These are phyloP conservation scores for Xestia ashworthii DNA, from an alignment of 2,888 invertebrate species.

Conservation along the genomic window DNA sequence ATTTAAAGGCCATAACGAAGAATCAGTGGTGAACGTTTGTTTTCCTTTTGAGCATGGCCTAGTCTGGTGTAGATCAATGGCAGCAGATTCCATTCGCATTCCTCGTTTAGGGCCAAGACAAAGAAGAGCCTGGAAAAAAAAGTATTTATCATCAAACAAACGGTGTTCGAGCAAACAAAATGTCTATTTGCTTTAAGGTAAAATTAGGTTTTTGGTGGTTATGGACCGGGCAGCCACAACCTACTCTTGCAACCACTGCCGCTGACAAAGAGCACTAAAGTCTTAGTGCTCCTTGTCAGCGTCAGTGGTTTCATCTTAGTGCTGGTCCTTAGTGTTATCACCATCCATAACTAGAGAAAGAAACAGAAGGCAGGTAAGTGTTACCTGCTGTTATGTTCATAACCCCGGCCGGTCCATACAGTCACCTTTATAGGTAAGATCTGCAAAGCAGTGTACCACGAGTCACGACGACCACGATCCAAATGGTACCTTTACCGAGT, in stretches of 20 bases:
- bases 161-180: not conserved
- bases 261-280: not conserved
- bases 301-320: too few relatives aligned
- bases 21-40: slow-evolving; percentile 91
- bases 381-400: not conserved
- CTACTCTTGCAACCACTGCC: not conserved
- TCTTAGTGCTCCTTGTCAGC: not conserved
- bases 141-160: not conserved
- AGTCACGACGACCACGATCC: too few relatives aligned
- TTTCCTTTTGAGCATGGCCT: slow-evolving; percentile 90
- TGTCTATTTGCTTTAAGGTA: not conserved
- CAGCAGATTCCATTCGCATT: slow-evolving; percentile 84
- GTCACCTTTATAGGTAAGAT: not conserved
- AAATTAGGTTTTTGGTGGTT: not conserved
- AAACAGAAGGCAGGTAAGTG: not conserved
- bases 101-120: slow-evolving; percentile 83
- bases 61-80: slow-evolving; percentile 74
- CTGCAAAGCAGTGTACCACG: not conserved
- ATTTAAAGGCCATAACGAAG: slow-evolving; percentile 91
- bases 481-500: not conserved
- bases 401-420: not conserved
- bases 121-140: slow-evolving; percentile 84
- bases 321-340: not conserved
- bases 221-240: not conserved
- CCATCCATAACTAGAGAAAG: not conserved